phyloP scores from a whole-genome alignment of 1,140 invertebrate species.

The Leptopilina boulardi region DNA sequence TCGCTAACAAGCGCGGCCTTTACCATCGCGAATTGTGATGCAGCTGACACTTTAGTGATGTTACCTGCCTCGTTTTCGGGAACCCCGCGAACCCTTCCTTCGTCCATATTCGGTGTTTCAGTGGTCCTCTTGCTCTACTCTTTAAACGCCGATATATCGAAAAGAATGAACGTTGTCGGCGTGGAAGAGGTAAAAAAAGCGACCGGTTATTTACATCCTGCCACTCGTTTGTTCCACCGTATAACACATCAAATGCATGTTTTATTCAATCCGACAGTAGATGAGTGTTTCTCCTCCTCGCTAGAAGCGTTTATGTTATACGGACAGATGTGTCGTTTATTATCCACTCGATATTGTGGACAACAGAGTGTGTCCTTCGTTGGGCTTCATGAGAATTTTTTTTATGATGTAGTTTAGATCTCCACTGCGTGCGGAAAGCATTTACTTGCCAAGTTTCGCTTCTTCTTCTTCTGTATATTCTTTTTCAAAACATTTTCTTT shows the following conservation, averaged over 20 bases:
- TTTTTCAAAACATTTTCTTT: neutral
- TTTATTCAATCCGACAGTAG: slow-evolving; percentile 32
- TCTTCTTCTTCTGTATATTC: neutral
- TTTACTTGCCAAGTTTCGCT: neutral
- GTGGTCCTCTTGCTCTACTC: neutral
- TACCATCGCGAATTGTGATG: slow-evolving; percentile 64
- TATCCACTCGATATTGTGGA: neutral
- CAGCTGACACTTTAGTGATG: slow-evolving; percentile 65
- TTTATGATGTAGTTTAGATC: neutral
- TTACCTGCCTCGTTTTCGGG: slow-evolving; percentile 60
- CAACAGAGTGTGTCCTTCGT: neutral
- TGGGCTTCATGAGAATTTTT: slow-evolving; percentile 2
- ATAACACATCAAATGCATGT: slow-evolving; percentile 32
- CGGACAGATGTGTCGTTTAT: slow-evolving; percentile 28
- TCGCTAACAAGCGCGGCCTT: slow-evolving; percentile 64
- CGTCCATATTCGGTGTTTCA: slow-evolving; percentile 57
- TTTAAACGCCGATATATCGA: slow-evolving; percentile 36
- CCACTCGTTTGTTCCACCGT: slow-evolving; percentile 25
- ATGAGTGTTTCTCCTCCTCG: slow-evolving; percentile 14
- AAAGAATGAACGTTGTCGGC: slow-evolving; percentile 6
- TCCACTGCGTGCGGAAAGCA: neutral
- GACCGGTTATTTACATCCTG: slow-evolving; percentile 31
- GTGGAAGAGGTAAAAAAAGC: slow-evolving; percentile 26
- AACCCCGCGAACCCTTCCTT: slow-evolving; percentile 49
- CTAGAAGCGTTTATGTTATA: slow-evolving; percentile 16